These are phyloP conservation scores for Brachyptera risi DNA, from an alignment of 2,888 invertebrate species.

Conservation along the genomic window DNA sequence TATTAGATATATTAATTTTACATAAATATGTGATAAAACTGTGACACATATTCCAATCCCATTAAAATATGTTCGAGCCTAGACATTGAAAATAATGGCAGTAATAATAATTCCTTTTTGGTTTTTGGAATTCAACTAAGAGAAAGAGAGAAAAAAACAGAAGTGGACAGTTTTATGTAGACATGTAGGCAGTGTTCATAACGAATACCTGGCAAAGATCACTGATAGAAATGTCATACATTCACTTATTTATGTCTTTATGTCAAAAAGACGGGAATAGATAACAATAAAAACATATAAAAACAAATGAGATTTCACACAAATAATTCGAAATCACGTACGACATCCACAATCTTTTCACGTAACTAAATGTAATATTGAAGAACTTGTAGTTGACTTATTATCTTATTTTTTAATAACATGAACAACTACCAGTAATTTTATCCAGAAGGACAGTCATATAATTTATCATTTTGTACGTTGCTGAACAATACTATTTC, in stretches of 20 bases:
- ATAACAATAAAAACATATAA: conserved; percentile 7
- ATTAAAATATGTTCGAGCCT: not conserved
- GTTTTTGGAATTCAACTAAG: not conserved
- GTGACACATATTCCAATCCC: no score
- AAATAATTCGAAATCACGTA: not conserved
- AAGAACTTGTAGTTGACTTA: no score
- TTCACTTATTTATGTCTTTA: not conserved
- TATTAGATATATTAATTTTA: no score
- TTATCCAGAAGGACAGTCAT: no score
- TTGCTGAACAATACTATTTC: no score
- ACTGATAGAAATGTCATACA: not conserved
- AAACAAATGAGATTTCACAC: not conserved
- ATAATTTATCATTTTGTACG: no score
- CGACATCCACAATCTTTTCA: not conserved
- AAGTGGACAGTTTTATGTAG: conserved; percentile 1
- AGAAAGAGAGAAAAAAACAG: no score
- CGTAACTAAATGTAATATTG: no score
- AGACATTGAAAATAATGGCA: not conserved
- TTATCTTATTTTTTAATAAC: no score
- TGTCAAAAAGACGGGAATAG: not conserved
- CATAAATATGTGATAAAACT: no score
- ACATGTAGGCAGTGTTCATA: not conserved
- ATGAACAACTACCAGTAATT: no score
- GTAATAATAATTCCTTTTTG: not conserved
- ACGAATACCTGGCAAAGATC: not conserved